Base-by-base conservation (phyloP, 2,888 invertebrate genomes). In the Torymus tubicola region DNA sequence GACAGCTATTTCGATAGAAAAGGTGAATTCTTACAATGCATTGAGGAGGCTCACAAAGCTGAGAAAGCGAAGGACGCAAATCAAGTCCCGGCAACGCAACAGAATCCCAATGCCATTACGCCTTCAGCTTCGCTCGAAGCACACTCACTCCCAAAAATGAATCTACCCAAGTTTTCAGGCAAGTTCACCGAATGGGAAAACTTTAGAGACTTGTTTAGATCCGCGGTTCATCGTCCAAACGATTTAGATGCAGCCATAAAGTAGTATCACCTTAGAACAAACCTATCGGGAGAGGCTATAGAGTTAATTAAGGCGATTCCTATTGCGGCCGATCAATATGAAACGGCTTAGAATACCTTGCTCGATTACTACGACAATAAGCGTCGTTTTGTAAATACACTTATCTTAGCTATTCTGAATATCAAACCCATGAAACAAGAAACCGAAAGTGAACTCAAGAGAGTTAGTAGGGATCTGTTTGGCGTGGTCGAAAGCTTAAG, bases 161-260 rank as follows among this genome's bases (percentile, higher is more conserved):
- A 69, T n/a, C 0, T 69, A 13, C 68, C 55, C 13, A 69, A 53
- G 3, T 69, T 57, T n/a, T 69, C 55, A 1, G 68, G 8, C 5
- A 69, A 53, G 24, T 69, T 18, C 8, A 1, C 55, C 2, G 68
- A 55, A 11, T 65, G 65, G 65, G 24, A 53, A 21, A 53, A 55
- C 55, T 68, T 68, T 68, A 12, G 68, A 1, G 53, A 68, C 24
- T 21, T 55, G 1, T 68, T 68, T 8, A 53, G 55, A 5, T 55
- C 68, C 8, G 13, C 55, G 24, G 50, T 68, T 3, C 53, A 68
- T 68, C 68, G 68, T 18, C 57, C 14, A 11, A 16, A 11, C 1
- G 57, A 58, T n/a, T 16, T 58, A n/a, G 57, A 58, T 16, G 57
- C 57, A 2, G 8, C 57, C 2, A n/a, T 58, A 8, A 58, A 58